Conservation (phyloP, 2,888 invertebrate species). For the Deilephila porcellus region DNA sequence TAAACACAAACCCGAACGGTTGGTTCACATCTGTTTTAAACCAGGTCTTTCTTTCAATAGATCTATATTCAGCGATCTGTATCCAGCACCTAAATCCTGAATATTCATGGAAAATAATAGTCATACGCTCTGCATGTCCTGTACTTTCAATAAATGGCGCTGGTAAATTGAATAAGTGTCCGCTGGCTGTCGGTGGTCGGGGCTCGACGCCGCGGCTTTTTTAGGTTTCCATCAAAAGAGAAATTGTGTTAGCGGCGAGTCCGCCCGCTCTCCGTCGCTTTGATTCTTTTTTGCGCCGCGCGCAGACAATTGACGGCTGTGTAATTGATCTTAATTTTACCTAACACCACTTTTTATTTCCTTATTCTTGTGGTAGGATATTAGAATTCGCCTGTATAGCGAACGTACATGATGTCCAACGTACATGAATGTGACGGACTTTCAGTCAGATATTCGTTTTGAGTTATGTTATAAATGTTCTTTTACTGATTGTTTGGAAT, state of each 20-base stretch:
- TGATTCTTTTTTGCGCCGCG: neutral
- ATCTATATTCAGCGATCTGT: neutral
- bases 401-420: too few relatives aligned
- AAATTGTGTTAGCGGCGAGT: slow-evolving; percentile 16
- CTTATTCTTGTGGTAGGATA: neutral
- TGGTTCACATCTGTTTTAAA: too few relatives aligned
- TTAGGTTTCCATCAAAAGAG: slow-evolving; percentile 21
- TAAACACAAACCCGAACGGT: too few relatives aligned
- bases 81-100: neutral
- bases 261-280: neutral
- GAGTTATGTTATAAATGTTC: too few relatives aligned
- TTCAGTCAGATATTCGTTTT: too few relatives aligned
- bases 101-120: too few relatives aligned
- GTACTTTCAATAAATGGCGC: neutral
- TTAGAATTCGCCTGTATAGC: too few relatives aligned
- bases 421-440: too few relatives aligned
- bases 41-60: too few relatives aligned
- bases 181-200: neutral
- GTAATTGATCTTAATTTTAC: slow-evolving; percentile 9
- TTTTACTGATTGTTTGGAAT: too few relatives aligned
- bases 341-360: neutral
- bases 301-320: neutral
- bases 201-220: neutral
- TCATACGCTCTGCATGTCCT: too few relatives aligned
- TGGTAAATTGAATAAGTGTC: slow-evolving; percentile 6